These are phyloP conservation scores for Stenichneumon culpator DNA, from an alignment of 2,888 invertebrate species.

Conservation along the genomic window DNA sequence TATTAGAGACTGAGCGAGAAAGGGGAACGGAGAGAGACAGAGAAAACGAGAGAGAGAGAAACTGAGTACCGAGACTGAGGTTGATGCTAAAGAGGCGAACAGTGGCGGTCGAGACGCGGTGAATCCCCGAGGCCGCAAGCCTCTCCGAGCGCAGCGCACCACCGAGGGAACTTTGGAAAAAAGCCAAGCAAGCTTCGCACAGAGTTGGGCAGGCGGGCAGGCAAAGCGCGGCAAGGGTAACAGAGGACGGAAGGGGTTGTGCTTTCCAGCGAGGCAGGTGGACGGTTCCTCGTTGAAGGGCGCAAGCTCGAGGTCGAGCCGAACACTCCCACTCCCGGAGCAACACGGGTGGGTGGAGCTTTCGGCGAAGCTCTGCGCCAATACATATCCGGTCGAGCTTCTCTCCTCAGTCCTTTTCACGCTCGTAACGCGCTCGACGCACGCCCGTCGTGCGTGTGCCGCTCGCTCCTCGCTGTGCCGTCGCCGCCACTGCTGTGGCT, in stretches of 20 bases:
- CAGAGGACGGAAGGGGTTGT: slow-evolving; percentile 77
- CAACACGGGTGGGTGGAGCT: slow-evolving; percentile 83
- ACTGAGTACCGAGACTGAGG: slow-evolving; percentile 23
- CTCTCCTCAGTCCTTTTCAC: slow-evolving; percentile 81
- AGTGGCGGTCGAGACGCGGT: slow-evolving; percentile 27
- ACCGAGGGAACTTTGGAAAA: slow-evolving; percentile 54
- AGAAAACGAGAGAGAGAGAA: background rate
- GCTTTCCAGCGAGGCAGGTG: slow-evolving; percentile 71
- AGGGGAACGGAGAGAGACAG: background rate
- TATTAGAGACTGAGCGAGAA: background rate
- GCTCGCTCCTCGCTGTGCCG: slow-evolving; percentile 69
- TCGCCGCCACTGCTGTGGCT: slow-evolving; percentile 71
- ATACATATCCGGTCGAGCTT: slow-evolving; percentile 80
- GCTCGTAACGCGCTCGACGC: slow-evolving; percentile 82
- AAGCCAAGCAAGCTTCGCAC: slow-evolving; percentile 57
- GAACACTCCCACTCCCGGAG: slow-evolving; percentile 78
- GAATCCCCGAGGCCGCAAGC: slow-evolving; percentile 46
- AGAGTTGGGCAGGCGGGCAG: slow-evolving; percentile 31
- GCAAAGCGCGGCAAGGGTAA: slow-evolving; percentile 46
- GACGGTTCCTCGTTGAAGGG: slow-evolving; percentile 68
- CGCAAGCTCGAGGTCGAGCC: slow-evolving; percentile 80
- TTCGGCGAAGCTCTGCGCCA: slow-evolving; percentile 76
- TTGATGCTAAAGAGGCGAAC: slow-evolving; percentile 25
- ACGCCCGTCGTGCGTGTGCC: slow-evolving; percentile 76
- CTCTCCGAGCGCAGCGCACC: slow-evolving; percentile 14